A percentile compares a stretch with the other conserved stretches of the same genome.
Evolutionary conservation across 23 tunicate species (phyloP).

Genomic region (Halocynthia roretzi): DNA sequence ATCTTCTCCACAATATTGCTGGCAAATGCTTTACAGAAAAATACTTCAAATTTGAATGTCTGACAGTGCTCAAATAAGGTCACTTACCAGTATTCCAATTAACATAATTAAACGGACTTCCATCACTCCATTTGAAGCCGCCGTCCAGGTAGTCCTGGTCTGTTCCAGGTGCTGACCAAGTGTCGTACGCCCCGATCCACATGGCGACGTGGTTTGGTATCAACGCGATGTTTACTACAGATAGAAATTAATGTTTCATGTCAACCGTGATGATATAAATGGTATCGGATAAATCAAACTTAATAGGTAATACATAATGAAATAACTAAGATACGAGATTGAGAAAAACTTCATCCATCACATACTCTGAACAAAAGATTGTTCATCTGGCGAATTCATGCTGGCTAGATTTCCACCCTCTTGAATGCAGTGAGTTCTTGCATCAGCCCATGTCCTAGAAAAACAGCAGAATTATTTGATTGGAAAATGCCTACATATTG

Average conservation of each 20-base stretch:
- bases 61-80: too few species aligned
- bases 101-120: conserved; percentile 61
- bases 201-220: conserved; percentile 19
- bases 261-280: not conserved
- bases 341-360: not conserved
- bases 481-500: too few species aligned
- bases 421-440: conserved; percentile 58
- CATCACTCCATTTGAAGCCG: conserved; percentile 79
- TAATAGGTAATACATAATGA: not conserved
- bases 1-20: too few species aligned
- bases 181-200: conserved; percentile 60
- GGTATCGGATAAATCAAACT: not conserved
- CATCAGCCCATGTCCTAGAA: conserved; percentile 71
- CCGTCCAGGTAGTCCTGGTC: conserved; percentile 45
- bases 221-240: conserved; percentile 14
- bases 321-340: not conserved
- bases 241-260: not conserved
- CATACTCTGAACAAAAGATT: conserved; percentile 57
- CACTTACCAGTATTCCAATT: conserved; percentile 65
- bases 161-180: conserved; percentile 41
- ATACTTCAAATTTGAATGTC: too few species aligned
- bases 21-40: too few species aligned
- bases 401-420: conserved; percentile 70
- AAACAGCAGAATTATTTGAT: not conserved
- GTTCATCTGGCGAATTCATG: conserved; percentile 70